Base-by-base conservation (phyloP, 2,113 vertebrate species). In the Dromaius novaehollandiae region DNA sequence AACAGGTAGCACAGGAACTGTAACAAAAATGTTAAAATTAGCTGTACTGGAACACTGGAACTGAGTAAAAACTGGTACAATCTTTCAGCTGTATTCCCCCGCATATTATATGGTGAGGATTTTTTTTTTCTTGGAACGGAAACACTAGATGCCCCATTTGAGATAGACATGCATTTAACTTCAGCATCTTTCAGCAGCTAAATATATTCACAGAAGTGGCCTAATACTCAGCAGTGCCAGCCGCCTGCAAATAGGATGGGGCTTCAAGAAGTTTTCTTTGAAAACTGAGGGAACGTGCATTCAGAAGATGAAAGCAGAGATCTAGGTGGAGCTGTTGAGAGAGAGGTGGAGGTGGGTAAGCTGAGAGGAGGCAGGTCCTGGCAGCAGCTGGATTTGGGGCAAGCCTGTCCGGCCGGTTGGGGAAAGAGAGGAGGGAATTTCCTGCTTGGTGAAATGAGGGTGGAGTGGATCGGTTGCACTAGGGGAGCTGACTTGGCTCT, bases 381-480 rank as follows among this genome's bases (percentile, higher is more conserved):
- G 93, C 95, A 95, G 90, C 34, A 44, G 81, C 81, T 95, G 94
- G 87, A 19, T 94, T 50, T 93, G 95, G 94, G 94, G 79, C 16
- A 79, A 97, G 95, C 95, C 88, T 87, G 97, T 94, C 9, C 1
- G 92, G 97, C 97, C 81, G 87, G 97, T 96, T 94, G 38, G 73
- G 92, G 92, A 93, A 95, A 79, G 78, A 63, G 32, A 69, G 94
- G 93, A 97, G 96, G 96, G 97, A 97, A 95, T 97, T 97, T 97
- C 96, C 96, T 96, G 96, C 96, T 96, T 34, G 94, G 96, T 75
- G 89, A 89, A 94, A 83, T 63, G 71, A 26, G 96, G 96, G 96
- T 94, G 93, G 97, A 94, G 97, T 91, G 93, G 53, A 77, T 63
- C 22, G 95, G 92, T 56, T 90, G 51, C 68, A 42, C 90, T 58